Percentiles rank a stretch among this genome's conserved stretches.
Evolutionary conservation across 2,888 invertebrate genomes (phyloP).

Genomic region (Microdon myrmicae): DNA sequence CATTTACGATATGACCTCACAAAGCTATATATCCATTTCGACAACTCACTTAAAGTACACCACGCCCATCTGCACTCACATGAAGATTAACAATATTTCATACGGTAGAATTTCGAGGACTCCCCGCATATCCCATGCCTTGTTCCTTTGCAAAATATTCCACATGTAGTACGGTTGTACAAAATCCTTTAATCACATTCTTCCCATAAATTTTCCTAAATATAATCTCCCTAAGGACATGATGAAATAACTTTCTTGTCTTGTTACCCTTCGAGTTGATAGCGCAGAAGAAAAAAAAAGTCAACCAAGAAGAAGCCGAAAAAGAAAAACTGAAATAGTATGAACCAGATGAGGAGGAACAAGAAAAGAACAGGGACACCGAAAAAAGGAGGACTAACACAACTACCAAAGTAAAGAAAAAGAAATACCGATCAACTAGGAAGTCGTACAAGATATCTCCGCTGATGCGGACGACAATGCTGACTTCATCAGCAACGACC

Average conservation of each 20-base stretch:
- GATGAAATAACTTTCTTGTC: constrained; percentile 50
- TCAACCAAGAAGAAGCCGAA: constrained; percentile 16
- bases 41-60: constrained; percentile 34
- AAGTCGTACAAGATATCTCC: constrained; percentile 4
- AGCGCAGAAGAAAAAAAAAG: constrained; percentile 5
- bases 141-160: constrained; percentile 1
- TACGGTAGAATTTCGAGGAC: constrained; percentile 23
- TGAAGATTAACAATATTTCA: constrained; percentile 39
- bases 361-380: too few relatives aligned
- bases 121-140: constrained; percentile 7
- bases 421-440: constrained; percentile 24
- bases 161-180: constrained; percentile 42
- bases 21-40: constrained; percentile 32
- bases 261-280: constrained; percentile 13
- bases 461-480: constrained; percentile 6
- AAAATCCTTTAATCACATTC: constrained; percentile 51
- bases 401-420: too few relatives aligned
- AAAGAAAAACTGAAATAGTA: too few relatives aligned
- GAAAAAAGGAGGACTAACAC: too few relatives aligned
- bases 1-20: constrained; percentile 10
- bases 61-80: constrained; percentile 25
- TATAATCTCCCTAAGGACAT: constrained; percentile 46
- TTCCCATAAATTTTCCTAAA: constrained; percentile 47
- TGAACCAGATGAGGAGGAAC: too few relatives aligned
- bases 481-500: background rate